Evolutionary conservation across 2,113 vertebrate genomes (phyloP).

Genomic region (Zeus faber): DNA sequence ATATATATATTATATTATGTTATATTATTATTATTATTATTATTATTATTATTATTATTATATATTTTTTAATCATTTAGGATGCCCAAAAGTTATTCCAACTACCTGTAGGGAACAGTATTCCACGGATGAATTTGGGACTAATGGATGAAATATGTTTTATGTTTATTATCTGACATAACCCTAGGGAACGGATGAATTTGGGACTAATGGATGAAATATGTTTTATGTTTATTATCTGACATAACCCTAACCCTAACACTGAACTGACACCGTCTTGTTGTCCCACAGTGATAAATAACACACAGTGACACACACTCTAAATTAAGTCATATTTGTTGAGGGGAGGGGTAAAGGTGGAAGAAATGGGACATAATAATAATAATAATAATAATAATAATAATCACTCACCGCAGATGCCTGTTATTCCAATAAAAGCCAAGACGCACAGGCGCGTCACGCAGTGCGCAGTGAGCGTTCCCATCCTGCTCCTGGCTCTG

Average conservation of each 20-base stretch:
- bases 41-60: too few species aligned
- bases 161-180: neutral
- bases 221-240: neutral
- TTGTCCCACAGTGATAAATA: neutral
- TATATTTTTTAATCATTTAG: too few species aligned
- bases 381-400: neutral
- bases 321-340: too few species aligned
- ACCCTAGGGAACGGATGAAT: too few species aligned
- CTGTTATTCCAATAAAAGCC: conserved; percentile 25
- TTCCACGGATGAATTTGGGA: too few species aligned
- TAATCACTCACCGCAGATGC: conserved; percentile 35
- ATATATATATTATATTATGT: too few species aligned
- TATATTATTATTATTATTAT: too few species aligned
- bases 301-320: neutral
- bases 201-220: too few species aligned
- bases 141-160: too few species aligned
- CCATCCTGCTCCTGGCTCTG: conserved; percentile 47
- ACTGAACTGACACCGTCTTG: neutral
- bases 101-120: too few species aligned
- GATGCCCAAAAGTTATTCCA: too few species aligned
- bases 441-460: conserved; percentile 28
- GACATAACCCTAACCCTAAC: neutral
- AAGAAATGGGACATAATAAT: neutral
- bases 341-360: neutral
- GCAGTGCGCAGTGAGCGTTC: conserved; percentile 26